Base-by-base conservation (phyloP, 2,113 vertebrate genomes). In the Collichthys lucidus region DNA sequence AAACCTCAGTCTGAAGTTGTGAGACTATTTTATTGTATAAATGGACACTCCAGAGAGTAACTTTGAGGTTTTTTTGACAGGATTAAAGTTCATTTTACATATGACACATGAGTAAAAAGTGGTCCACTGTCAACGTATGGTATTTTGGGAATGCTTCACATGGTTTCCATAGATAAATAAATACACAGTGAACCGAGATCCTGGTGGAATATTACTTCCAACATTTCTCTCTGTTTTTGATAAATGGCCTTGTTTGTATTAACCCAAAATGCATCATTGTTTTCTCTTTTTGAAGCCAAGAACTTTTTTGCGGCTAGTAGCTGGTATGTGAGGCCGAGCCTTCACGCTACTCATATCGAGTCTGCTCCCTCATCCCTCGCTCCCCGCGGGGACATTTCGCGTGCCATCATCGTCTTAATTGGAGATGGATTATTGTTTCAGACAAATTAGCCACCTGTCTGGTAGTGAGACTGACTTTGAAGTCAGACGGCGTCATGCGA, bases 251-350 rank as follows among this genome's bases (percentile, higher is more conserved):
- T 77, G 73, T 83, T 78, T 83, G 64, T 85, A 42, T 68, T 55
- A 35, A 67, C 70, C 67, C 55, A 55, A 88, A 73, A 81, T 44
- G 76, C 60, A 84, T 83, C 73, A 47, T 63, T 11, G 79, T 47
- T 75, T n/a, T 17, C 49, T 50, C 49, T 42, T 62, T 63, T 2
- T 80, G 56, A 86, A 60, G 78, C 68, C 74, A 65, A 83, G 74
- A 65, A 55, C 42, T 78, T 76, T 91, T 75, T 84, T 90, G 90
- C 91, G 89, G 90, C 59, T 15, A 47, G 66, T 22, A n/a, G 75
- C 82, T 91, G 84, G 79, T 83, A 88, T 91, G 76, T 74, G 86
- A 86, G 77, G 42, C 47, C 0, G 1, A 63, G 73, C 75, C 66
- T 74, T 86, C 70, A 66, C 82, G 87, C 66, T 31, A 81, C 74